Evolutionary conservation across 2,888 invertebrate species (phyloP).

Genomic region (Eupithecia exiguata): DNA sequence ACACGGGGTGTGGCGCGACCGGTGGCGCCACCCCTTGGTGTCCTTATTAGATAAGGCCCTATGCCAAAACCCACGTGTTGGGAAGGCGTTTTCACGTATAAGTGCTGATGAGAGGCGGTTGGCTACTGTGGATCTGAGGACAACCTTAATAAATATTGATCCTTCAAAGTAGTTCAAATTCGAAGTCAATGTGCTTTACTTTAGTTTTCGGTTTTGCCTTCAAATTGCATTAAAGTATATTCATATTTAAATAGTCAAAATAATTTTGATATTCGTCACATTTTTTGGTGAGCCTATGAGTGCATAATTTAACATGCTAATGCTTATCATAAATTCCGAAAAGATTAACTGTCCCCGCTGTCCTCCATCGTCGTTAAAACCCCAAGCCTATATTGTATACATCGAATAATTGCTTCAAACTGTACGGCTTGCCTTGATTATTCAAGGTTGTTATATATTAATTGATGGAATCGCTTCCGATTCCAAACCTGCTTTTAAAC

Average conservation of each 20-base stretch:
- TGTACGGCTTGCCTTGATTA: neutral
- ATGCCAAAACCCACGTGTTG: neutral
- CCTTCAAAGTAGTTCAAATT: neutral
- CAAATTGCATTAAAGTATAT: neutral
- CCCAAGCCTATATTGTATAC: neutral
- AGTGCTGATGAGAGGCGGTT: neutral
- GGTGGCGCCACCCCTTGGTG: neutral
- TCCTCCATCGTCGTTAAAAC: neutral
- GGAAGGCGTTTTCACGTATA: too few species aligned
- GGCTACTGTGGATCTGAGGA: neutral
- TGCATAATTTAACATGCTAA: neutral
- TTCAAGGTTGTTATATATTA: constrained; percentile 13
- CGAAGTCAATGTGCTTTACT: neutral
- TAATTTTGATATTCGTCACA: neutral
- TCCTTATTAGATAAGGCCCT: too few species aligned
- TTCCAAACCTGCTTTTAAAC: neutral
- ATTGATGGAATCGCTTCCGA: constrained; percentile 10
- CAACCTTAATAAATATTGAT: neutral
- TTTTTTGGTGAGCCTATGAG: neutral
- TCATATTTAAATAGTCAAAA: neutral
- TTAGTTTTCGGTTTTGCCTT: neutral
- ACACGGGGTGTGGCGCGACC: too few species aligned
- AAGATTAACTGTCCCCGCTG: neutral
- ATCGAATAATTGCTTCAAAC: constrained; percentile 7
- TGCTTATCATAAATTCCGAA: neutral